Conservation (phyloP, 2,113 vertebrate species). For the Caranx ignobilis region DNA sequence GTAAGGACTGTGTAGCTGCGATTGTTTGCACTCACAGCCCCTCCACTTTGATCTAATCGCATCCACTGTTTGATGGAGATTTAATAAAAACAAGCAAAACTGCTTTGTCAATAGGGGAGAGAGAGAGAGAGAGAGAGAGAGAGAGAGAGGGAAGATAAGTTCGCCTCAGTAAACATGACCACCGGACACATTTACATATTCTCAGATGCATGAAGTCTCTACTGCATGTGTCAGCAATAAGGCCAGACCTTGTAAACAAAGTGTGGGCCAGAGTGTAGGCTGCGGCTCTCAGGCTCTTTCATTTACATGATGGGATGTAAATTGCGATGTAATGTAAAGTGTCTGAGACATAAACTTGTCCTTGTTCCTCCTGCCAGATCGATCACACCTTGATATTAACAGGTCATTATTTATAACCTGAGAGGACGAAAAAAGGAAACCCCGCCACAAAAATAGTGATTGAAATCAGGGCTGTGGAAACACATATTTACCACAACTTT, state of each 20-base stretch:
- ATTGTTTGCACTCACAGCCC: neutral
- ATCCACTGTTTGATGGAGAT: neutral
- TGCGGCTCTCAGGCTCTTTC: conserved; percentile 16
- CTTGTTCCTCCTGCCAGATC: neutral
- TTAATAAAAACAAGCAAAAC: conserved; percentile 2
- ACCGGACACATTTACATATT: conserved; percentile 46
- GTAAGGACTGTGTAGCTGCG: neutral
- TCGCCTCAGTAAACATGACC: conserved; percentile 31
- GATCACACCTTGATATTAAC: conserved; percentile 15
- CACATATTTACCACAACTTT: conserved; percentile 15
- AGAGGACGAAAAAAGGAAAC: conserved; percentile 16
- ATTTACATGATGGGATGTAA: conserved; percentile 38
- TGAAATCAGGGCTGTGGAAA: conserved; percentile 3
- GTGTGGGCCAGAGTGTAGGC: conserved; percentile 7
- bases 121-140: too few species aligned
- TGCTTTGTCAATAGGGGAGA: neutral
- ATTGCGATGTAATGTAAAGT: neutral
- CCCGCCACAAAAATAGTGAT: neutral
- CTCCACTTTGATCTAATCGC: conserved; percentile 20
- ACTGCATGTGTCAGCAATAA: conserved; percentile 21
- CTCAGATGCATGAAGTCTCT: conserved; percentile 26
- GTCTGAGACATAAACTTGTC: conserved; percentile 28
- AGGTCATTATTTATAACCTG: conserved; percentile 21
- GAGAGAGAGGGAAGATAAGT: neutral
- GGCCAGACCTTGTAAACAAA: conserved; percentile 39